phyloP scores from a whole-genome alignment of 2,797 vertebrate genomes.

The Sciurus vulgaris region DNA sequence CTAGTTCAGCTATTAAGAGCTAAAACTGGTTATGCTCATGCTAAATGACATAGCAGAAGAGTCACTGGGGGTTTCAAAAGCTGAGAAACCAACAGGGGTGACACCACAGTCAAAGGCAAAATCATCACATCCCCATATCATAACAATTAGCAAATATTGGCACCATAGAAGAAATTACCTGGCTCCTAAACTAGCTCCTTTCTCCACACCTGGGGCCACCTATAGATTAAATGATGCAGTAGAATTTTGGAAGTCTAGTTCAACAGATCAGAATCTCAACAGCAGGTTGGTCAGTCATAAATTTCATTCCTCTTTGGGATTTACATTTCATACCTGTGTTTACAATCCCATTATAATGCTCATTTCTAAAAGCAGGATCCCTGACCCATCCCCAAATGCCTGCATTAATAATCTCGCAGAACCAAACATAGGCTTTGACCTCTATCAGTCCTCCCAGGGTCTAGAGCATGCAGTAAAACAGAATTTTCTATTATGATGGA shows the following conservation, averaged over 20 bases:
- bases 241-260: neutral
- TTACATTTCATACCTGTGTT: neutral
- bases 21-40: neutral
- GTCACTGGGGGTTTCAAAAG: neutral
- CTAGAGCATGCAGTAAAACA: neutral
- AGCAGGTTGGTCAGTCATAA: neutral
- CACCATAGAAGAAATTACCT: neutral
- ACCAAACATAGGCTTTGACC: neutral
- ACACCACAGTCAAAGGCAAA: neutral
- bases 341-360: neutral
- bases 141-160: neutral
- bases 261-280: neutral
- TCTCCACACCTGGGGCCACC: neutral
- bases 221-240: neutral
- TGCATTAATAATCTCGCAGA: slow-evolving; percentile 3
- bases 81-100: slow-evolving; percentile 1
- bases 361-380: neutral
- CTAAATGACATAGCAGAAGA: slow-evolving; percentile 42
- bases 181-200: neutral
- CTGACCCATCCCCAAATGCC: neutral
- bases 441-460: neutral
- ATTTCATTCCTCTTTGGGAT: neutral
- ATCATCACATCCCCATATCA: neutral
- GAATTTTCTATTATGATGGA: slow-evolving; percentile 1
- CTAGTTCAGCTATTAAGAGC: neutral